These are phyloP conservation scores for Tinea semifulvella DNA, from an alignment of 2,888 invertebrate genomes.

Conservation along the genomic window DNA sequence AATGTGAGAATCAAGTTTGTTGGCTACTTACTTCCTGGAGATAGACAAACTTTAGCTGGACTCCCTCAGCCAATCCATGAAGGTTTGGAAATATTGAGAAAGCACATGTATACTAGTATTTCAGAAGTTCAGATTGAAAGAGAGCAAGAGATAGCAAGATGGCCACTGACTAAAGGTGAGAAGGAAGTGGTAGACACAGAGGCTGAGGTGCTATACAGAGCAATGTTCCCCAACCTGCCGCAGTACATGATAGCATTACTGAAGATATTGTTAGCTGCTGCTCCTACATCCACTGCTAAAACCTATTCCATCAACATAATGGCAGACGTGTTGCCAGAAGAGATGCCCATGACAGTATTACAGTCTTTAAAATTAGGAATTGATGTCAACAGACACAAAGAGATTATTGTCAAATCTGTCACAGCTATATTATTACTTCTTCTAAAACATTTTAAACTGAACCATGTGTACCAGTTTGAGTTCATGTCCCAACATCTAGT, in stretches of 20 bases:
- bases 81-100: conserved; percentile 88
- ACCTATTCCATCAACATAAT: conserved; percentile 98
- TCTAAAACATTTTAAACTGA: conserved; percentile 95
- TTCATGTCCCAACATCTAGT: conserved; percentile 99
- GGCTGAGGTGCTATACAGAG: conserved; percentile 89
- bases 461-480: conserved; percentile 99
- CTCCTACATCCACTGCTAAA: conserved; percentile 98
- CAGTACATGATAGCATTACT: conserved; percentile 97
- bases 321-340: conserved; percentile 96
- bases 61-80: conserved; percentile 97
- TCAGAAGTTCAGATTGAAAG: conserved; percentile 91
- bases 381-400: conserved; percentile 98
- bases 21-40: conserved; percentile 89
- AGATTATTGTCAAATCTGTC: conserved; percentile 97
- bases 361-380: conserved; percentile 96
- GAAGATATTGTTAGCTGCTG: conserved; percentile 96
- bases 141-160: conserved; percentile 90
- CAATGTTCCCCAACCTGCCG: conserved; percentile 94
- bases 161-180: conserved; percentile 89
- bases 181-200: conserved; percentile 82
- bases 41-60: conserved; percentile 90
- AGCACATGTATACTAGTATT: conserved; percentile 94
- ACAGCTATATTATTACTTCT: conserved; percentile 89
- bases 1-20: conserved; percentile 94
- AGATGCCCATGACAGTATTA: conserved; percentile 95